These are phyloP conservation scores for Myodes glareolus DNA, from an alignment of 2,113 vertebrate genomes.

Conservation along the genomic window DNA sequence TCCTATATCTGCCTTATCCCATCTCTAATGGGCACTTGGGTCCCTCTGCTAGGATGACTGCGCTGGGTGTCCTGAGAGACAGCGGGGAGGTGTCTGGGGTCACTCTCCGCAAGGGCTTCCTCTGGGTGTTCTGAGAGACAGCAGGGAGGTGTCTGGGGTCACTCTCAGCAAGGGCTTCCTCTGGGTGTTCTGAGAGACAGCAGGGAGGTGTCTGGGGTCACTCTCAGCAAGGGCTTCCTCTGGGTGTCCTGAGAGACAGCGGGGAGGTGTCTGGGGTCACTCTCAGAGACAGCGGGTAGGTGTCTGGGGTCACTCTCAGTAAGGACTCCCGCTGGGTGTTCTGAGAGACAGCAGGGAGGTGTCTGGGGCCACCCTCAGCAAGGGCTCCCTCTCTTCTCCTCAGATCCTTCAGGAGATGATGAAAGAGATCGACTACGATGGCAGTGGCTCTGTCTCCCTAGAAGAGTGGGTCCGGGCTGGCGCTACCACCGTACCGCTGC, in stretches of 20 bases:
- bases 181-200: not conserved
- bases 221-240: not conserved
- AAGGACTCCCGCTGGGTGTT: too few relatives aligned
- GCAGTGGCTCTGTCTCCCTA: constrained; percentile 92
- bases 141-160: not conserved
- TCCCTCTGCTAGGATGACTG: not conserved
- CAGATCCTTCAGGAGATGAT: constrained; percentile 97
- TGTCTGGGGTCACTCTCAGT: too few relatives aligned
- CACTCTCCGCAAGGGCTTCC: not conserved
- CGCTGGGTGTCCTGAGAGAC: not conserved
- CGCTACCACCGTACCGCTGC: constrained; percentile 93
- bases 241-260: not conserved
- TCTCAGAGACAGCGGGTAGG: too few relatives aligned
- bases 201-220: not conserved
- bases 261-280: not conserved
- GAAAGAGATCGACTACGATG: constrained; percentile 93
- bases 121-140: not conserved
- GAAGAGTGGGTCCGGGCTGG: constrained; percentile 95
- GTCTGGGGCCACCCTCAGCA: not conserved
- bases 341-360: too few relatives aligned
- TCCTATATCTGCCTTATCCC: not conserved
- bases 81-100: not conserved
- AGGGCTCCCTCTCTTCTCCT: not conserved
- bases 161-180: not conserved
- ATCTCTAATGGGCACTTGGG: not conserved